Conservation (phyloP, 2,113 vertebrate genomes). For the Bubo scandiacus region DNA sequence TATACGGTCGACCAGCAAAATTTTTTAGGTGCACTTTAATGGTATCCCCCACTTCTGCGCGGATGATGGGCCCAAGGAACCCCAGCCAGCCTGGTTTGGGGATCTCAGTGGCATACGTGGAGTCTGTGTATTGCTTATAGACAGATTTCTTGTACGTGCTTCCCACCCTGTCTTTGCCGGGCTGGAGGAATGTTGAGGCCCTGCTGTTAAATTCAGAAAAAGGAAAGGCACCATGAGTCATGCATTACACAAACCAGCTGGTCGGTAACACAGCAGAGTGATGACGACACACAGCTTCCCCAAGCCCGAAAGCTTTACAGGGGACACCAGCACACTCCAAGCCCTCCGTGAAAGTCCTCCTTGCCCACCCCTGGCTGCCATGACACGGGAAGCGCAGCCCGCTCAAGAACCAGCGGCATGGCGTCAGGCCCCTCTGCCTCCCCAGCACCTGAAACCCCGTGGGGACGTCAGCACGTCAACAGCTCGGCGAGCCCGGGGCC, state of each 20-base stretch:
- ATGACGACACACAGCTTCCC: not conserved
- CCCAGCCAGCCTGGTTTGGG: constrained; percentile 84
- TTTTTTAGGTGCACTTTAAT: constrained; percentile 86
- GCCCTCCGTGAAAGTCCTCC: not conserved
- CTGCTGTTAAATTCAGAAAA: constrained; percentile 38
- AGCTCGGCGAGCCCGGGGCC: not conserved
- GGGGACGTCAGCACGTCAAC: not conserved
- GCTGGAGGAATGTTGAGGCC: constrained; percentile 70
- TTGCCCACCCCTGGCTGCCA: not conserved
- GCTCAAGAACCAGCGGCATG: too few species aligned
- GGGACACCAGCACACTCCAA: not conserved
- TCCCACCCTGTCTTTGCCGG: constrained; percentile 71
- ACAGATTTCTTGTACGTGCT: constrained; percentile 85
- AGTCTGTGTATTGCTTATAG: constrained; percentile 86
- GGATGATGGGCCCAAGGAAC: constrained; percentile 85
- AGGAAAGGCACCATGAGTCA: not conserved
- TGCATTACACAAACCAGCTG: not conserved
- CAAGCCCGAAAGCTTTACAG: not conserved
- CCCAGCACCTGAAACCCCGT: fast-evolving
- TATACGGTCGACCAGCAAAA: constrained; percentile 78
- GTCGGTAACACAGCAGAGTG: not conserved
- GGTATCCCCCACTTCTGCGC: constrained; percentile 85
- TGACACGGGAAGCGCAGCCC: fast-evolving
- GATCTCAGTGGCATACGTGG: constrained; percentile 77
- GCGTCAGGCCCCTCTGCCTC: not conserved